Evolutionary conservation across 2,888 invertebrate species (phyloP).

Genomic region (Luperina nickerlii): DNA sequence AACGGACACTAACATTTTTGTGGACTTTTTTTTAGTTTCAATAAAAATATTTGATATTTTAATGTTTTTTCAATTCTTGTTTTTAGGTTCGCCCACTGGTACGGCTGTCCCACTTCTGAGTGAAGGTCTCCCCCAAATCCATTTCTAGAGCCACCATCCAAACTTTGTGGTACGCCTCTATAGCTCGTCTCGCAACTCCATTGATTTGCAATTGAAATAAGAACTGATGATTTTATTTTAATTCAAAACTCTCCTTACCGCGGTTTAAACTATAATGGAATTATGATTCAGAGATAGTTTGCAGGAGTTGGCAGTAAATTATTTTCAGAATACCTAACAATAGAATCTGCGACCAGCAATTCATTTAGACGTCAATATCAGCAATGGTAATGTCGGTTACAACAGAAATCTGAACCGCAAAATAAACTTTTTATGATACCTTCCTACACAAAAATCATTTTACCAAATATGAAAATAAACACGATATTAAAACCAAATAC

Average conservation of each 20-base stretch:
- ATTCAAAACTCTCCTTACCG: no score
- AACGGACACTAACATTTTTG: not conserved
- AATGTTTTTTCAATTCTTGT: no score
- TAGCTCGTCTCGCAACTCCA: no score
- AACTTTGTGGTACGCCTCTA: not conserved
- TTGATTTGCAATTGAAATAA: not conserved
- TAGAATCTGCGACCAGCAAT: not conserved
- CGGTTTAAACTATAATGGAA: not conserved
- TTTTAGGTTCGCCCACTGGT: no score
- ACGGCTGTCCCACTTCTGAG: not conserved
- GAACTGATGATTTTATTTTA: not conserved
- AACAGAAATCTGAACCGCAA: not conserved
- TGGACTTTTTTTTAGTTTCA: not conserved
- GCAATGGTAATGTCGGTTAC: not conserved
- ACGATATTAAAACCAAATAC: conserved; percentile 18
- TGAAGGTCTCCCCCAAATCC: not conserved
- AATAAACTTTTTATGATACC: not conserved
- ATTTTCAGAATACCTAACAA: not conserved
- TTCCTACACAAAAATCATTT: conserved; percentile 27
- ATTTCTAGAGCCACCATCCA: not conserved
- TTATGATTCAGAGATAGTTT: not conserved
- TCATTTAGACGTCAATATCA: not conserved
- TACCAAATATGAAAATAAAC: conserved; percentile 13
- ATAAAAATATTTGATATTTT: not conserved
- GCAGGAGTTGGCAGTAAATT: accelerated